Conservation (phyloP, 2,888 invertebrate species). For the Brachyptera risi region DNA sequence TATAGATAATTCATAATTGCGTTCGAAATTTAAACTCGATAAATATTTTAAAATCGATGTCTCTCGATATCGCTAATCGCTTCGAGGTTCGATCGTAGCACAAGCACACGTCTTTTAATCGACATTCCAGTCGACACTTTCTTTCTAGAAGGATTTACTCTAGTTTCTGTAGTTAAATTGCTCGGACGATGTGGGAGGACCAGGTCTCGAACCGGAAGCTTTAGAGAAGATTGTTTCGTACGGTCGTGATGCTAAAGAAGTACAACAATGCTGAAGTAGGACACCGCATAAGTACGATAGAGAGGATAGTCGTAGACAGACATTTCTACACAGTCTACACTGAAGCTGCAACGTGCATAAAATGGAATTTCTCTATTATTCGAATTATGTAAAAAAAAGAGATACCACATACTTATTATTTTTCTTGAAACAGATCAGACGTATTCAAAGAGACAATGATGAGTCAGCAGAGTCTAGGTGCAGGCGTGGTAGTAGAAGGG, state of each 20-base stretch:
- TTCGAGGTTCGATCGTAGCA: neutral
- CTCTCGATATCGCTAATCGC: neutral
- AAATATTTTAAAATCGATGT: neutral
- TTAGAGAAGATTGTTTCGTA: neutral
- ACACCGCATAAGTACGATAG: no score
- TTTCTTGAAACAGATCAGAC: no score
- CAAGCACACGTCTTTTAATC: slow-evolving; percentile 1
- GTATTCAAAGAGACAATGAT: no score
- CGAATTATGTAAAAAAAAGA: no score
- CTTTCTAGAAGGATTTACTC: slow-evolving; percentile 16
- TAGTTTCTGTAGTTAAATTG: neutral
- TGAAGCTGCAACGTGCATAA: no score
- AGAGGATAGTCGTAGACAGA: neutral
- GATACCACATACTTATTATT: no score
- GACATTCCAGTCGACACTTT: slow-evolving; percentile 2
- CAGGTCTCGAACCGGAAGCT: slow-evolving; percentile 16
- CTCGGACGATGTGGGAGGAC: slow-evolving; percentile 1
- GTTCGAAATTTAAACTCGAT: neutral
- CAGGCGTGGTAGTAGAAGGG: no score
- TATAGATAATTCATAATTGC: neutral
- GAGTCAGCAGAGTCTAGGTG: no score
- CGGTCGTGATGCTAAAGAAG: slow-evolving; percentile 3
- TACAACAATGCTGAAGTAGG: slow-evolving; percentile 3
- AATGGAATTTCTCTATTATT: no score
- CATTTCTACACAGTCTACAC: neutral